Base-by-base conservation (phyloP, 2,797 vertebrate species). In the Sebastes kiyomatsui region DNA sequence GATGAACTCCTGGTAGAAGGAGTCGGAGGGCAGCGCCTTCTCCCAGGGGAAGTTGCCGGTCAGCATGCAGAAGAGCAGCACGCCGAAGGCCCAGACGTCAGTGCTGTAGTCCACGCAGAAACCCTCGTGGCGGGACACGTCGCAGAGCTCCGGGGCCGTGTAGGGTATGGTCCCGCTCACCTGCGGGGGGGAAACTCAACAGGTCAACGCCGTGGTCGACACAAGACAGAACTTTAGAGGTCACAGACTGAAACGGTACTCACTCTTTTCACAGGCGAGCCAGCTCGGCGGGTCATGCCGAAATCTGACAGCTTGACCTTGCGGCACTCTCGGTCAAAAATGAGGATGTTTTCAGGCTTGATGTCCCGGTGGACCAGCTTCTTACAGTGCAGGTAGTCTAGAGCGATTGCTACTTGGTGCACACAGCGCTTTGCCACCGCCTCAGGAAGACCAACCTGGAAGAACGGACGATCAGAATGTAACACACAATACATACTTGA, bases 11-110 rank as follows among this genome's bases (percentile, higher is more conserved):
- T 97, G 95, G 71, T 97, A 97, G 92, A 97, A 97, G 49, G 96
- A 93, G 86, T 97, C 96, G 0, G 94, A 92, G 10, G 96, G 95
- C 52, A 96, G 90, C 0, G 96, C 96, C 86, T 97, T 97, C 89
- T 97, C 96, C 96, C 96, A 97, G 18, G 96, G 96, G 88, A 97
- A 97, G 91, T 97, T 97, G 2, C 96, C 96, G 0, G 96, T 97
- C 75, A 97, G 95, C 95, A 97, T 97, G 85, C 96, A 97, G 92
- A 97, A 97, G 52, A 97, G 96, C 23, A 97, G 95, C 68, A 97
- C 96, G 0, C 96, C 96, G 2, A 97, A 97, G 6, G 96, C 96
- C 96, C 96, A 97, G 1, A 97, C 96, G 1, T 97, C 96, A 0
- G 96, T 97, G 91, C 95, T 96, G 91, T 95, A 96, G 90, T 96